A percentile compares a stretch with the other conserved stretches of the same genome.
These are phyloP conservation scores for Papilio gigon DNA, from an alignment of 2,888 invertebrate species.

Conservation along the genomic window DNA sequence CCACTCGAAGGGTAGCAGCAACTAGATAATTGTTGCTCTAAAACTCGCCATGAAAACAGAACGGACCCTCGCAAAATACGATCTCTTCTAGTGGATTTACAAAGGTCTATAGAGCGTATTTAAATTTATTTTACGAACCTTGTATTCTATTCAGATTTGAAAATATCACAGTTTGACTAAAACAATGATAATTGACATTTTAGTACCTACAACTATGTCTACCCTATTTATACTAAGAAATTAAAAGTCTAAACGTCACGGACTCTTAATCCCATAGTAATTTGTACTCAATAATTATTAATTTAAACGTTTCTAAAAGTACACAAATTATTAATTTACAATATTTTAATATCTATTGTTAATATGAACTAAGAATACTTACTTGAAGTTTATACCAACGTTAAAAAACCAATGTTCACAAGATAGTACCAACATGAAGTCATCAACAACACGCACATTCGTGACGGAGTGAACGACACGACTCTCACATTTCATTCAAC, in stretches of 20 bases:
- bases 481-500: slow-evolving; percentile 42
- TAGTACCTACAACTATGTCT: too few species aligned
- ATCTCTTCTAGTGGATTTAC: slow-evolving; percentile 35
- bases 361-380: too few species aligned
- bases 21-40: slow-evolving; percentile 73
- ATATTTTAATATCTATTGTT: too few species aligned
- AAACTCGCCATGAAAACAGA: slow-evolving; percentile 55
- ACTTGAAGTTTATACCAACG: background rate
- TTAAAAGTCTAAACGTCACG: too few species aligned
- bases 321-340: too few species aligned
- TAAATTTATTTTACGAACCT: slow-evolving; percentile 35
- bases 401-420: slow-evolving; percentile 12
- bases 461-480: slow-evolving; percentile 35
- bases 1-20: slow-evolving; percentile 67
- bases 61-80: slow-evolving; percentile 39
- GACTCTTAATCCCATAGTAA: too few species aligned
- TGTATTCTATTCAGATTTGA: slow-evolving; percentile 6
- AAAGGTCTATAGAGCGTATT: slow-evolving; percentile 37
- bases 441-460: slow-evolving; percentile 7
- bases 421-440: slow-evolving; percentile 1
- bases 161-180: slow-evolving; percentile 18
- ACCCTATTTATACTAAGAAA: too few species aligned
- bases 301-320: too few species aligned
- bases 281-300: too few species aligned
- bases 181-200: background rate